Evolutionary conservation across 1,140 invertebrate genomes (phyloP).

Genomic region (Heliothis virescens): DNA sequence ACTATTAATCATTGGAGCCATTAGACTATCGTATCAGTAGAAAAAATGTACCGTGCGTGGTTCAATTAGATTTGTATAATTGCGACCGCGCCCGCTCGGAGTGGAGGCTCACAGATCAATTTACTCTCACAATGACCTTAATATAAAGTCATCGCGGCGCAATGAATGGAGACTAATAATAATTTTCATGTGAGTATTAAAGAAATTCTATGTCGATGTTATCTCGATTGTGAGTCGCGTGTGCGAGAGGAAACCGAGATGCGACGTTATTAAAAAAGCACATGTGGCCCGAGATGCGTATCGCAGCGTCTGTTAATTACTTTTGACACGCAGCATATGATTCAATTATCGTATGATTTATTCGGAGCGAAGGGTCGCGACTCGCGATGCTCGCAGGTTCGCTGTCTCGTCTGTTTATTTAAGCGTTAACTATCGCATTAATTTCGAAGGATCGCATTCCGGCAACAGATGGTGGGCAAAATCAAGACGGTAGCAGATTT

Average conservation of each 20-base stretch:
- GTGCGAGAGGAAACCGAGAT: slow-evolving; percentile 77
- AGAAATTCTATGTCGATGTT: slow-evolving; percentile 80
- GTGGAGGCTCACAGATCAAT: slow-evolving; percentile 70
- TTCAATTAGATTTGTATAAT: slow-evolving; percentile 58
- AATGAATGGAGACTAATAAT: slow-evolving; percentile 71
- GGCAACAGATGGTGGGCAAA: slow-evolving; percentile 77
- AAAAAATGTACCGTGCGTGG: slow-evolving; percentile 21
- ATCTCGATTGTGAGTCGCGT: slow-evolving; percentile 81
- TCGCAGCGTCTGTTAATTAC: slow-evolving; percentile 84
- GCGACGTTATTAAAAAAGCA: slow-evolving; percentile 84
- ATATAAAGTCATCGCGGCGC: slow-evolving; percentile 75
- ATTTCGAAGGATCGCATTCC: slow-evolving; percentile 75
- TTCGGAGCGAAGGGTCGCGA: slow-evolving; percentile 69
- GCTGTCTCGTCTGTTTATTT: slow-evolving; percentile 69
- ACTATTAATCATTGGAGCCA: slow-evolving; percentile 40
- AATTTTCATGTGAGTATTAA: slow-evolving; percentile 80
- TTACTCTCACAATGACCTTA: slow-evolving; percentile 79
- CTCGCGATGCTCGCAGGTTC: slow-evolving; percentile 54
- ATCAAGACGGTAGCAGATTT: slow-evolving; percentile 70
- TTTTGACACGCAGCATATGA: slow-evolving; percentile 85
- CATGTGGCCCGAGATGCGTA: slow-evolving; percentile 83
- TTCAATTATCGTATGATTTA: slow-evolving; percentile 86
- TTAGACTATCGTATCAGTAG: slow-evolving; percentile 20
- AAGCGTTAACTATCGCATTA: slow-evolving; percentile 81
- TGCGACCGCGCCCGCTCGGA: slow-evolving; percentile 65